A percentile compares a stretch with the other conserved stretches of the same genome.
Conservation (phyloP, 2,113 vertebrate genomes). For the human (Homo sapiens) region DNA sequence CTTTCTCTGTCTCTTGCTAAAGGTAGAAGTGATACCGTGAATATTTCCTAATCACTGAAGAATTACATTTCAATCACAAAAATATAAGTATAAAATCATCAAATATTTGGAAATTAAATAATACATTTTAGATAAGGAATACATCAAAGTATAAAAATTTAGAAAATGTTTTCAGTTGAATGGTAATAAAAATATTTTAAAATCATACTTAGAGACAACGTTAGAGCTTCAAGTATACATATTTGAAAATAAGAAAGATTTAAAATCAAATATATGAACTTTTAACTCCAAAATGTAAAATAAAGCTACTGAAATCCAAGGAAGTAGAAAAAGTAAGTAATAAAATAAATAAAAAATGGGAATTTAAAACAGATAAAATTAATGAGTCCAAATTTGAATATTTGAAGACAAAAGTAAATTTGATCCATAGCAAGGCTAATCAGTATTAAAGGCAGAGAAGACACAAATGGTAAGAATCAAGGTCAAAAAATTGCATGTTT, state of each 20-base stretch:
- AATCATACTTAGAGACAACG: neutral
- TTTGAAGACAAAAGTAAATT: neutral
- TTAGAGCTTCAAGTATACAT: neutral
- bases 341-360: neutral
- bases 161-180: neutral
- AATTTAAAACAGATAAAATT: neutral
- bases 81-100: neutral
- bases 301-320: neutral
- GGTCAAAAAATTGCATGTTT: neutral
- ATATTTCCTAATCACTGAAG: neutral
- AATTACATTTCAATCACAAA: neutral
- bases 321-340: neutral
- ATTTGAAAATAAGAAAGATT: neutral
- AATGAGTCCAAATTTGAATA: neutral
- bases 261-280: neutral
- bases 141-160: neutral
- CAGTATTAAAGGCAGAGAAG: neutral
- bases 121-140: neutral
- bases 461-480: neutral
- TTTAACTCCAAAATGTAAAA: neutral
- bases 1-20: neutral
- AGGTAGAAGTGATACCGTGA: neutral
- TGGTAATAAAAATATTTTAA: neutral
- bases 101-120: neutral
- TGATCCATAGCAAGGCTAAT: neutral